phyloP scores from a whole-genome alignment of 2,113 vertebrate species.

The Himantopus leucocephalus region DNA sequence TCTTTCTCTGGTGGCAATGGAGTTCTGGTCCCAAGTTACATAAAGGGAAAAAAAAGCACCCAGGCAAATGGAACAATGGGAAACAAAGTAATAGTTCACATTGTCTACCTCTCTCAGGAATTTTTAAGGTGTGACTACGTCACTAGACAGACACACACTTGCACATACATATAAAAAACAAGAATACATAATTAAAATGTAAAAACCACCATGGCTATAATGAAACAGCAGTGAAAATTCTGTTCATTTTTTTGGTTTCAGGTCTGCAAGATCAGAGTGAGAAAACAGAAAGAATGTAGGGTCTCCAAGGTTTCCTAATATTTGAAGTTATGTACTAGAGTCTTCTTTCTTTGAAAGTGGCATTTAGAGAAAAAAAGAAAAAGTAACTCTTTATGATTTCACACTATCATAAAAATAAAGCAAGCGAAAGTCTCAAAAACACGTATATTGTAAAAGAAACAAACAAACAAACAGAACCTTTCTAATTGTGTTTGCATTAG shows the following conservation, averaged over 20 bases:
- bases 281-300: not conserved
- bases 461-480: not conserved
- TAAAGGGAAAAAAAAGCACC: not conserved
- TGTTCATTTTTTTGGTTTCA: not conserved
- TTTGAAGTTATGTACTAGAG: not conserved
- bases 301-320: not conserved
- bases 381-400: not conserved
- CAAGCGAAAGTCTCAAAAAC: not conserved
- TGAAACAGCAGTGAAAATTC: not conserved
- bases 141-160: not conserved
- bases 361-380: not conserved
- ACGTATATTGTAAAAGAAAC: not conserved
- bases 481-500: not conserved
- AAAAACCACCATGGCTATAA: not conserved
- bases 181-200: not conserved
- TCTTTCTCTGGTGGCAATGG: not conserved
- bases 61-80: not conserved
- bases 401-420: not conserved
- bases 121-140: not conserved
- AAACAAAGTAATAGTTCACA: not conserved
- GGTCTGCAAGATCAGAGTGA: not conserved
- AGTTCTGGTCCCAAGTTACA: not conserved
- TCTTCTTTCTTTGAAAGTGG: not conserved
- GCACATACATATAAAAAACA: not conserved
- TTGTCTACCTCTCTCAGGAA: not conserved